A percentile compares a stretch with the other conserved stretches of the same genome.
Evolutionary conservation across 2,113 vertebrate species (phyloP).

Genomic region (Proteles cristata): DNA sequence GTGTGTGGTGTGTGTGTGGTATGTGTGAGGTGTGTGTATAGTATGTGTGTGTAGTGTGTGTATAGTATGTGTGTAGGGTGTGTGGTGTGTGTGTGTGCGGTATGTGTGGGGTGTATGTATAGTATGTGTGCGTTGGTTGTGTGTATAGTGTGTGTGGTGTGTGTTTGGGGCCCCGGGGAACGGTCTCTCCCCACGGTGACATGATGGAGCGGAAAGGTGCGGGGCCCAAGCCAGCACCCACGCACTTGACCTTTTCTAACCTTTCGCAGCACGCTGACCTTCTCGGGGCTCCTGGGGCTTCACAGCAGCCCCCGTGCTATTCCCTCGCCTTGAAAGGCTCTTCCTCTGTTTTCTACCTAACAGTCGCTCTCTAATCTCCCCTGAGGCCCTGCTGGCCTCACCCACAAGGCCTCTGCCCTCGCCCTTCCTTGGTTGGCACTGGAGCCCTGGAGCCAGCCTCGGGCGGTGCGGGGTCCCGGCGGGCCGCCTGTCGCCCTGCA

Average conservation of each 20-base stretch:
- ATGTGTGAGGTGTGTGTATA: too few species aligned
- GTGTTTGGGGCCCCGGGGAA: too few species aligned
- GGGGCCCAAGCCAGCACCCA: background rate
- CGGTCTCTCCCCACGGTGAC: background rate
- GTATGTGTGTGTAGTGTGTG: too few species aligned
- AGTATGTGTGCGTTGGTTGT: too few species aligned
- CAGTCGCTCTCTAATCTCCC: background rate
- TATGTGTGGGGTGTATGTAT: too few species aligned
- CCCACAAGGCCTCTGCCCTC: background rate
- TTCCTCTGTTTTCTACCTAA: background rate
- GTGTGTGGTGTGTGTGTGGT: too few species aligned
- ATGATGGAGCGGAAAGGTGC: rapidly evolving
- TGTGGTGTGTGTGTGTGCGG: too few species aligned
- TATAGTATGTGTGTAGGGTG: too few species aligned
- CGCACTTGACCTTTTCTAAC: rapidly evolving
- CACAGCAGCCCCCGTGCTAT: rapidly evolving
- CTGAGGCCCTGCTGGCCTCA: background rate
- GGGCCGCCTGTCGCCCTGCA: too few species aligned
- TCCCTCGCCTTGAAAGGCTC: background rate
- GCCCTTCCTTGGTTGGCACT: background rate
- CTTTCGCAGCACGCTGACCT: too few species aligned
- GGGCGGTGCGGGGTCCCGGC: background rate
- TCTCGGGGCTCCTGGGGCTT: too few species aligned
- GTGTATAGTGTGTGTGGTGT: too few species aligned
- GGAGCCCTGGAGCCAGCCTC: background rate